These are phyloP conservation scores for Micrasema longulum DNA, from an alignment of 1,140 invertebrate species.

Conservation along the genomic window DNA sequence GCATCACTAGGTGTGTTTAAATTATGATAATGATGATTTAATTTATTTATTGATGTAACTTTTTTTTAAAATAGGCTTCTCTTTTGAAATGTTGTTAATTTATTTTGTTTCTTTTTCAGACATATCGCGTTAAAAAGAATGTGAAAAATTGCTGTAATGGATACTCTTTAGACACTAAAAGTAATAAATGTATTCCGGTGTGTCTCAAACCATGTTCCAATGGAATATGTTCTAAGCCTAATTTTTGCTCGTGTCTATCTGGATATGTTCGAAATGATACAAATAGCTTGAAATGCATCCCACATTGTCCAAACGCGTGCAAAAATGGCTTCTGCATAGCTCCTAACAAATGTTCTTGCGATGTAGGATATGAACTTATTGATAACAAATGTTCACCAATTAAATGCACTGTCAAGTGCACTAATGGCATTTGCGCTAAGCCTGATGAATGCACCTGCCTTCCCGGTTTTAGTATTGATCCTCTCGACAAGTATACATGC, in stretches of 20 bases:
- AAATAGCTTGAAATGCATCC: constrained; percentile 54
- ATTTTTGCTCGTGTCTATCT: constrained; percentile 42
- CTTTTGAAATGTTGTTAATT: no score
- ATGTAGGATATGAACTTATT: constrained; percentile 61
- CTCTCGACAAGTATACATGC: constrained; percentile 58
- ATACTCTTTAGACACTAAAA: not conserved
- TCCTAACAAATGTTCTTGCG: constrained; percentile 68
- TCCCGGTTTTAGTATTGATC: constrained; percentile 60
- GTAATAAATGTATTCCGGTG: constrained; percentile 57
- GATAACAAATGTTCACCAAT: constrained; percentile 1
- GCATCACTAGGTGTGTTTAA: no score
- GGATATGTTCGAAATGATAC: constrained; percentile 41
- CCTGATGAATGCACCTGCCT: constrained; percentile 65
- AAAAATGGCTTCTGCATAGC: constrained; percentile 64
- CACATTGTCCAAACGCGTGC: constrained; percentile 33
- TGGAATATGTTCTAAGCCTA: constrained; percentile 54
- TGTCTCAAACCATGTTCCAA: constrained; percentile 62
- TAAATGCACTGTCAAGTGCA: constrained; percentile 58
- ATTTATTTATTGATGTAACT: no score
- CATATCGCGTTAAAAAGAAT: not conserved
- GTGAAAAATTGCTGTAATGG: constrained; percentile 10
- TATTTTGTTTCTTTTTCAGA: constrained; percentile 6
- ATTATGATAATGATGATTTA: no score
- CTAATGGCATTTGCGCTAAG: constrained; percentile 62
- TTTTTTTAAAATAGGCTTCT: no score